These are phyloP conservation scores for Daubentonia madagascariensis DNA, from an alignment of 2,113 vertebrate genomes.

Conservation along the genomic window DNA sequence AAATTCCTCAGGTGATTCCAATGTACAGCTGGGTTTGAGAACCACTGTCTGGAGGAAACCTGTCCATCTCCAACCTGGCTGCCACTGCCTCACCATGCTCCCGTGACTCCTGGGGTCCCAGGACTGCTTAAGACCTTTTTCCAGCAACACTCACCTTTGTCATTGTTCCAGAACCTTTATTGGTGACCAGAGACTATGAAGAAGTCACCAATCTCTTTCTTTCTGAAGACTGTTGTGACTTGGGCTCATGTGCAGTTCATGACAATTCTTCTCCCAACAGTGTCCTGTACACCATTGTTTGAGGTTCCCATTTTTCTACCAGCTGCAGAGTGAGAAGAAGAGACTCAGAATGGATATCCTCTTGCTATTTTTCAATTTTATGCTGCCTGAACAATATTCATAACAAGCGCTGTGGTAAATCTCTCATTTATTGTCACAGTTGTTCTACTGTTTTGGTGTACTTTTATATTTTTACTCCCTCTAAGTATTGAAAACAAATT, in stretches of 20 bases:
- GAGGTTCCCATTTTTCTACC: background rate
- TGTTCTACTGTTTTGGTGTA: conserved; percentile 65
- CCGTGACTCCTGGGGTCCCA: background rate
- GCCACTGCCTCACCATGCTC: accelerated
- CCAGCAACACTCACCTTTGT: background rate
- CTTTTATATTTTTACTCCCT: conserved; percentile 61
- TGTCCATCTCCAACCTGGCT: background rate
- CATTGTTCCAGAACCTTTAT: background rate
- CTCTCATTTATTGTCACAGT: conserved; percentile 49
- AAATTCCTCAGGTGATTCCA: background rate
- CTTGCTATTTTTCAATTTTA: conserved; percentile 53
- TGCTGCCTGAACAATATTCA: conserved; percentile 58
- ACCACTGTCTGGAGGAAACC: background rate
- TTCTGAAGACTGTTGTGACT: background rate
- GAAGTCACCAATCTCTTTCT: background rate
- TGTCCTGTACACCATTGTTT: background rate
- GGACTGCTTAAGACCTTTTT: background rate
- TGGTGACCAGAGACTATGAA: background rate
- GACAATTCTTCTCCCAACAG: background rate
- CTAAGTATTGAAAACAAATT: conserved; percentile 76
- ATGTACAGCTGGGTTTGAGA: background rate
- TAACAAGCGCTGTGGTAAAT: conserved; percentile 62
- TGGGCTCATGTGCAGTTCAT: background rate
- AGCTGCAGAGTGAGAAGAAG: background rate
- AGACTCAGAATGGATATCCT: background rate